Evolutionary conservation across 2,113 vertebrate genomes (phyloP).

Genomic region (Pampusana beccarii): DNA sequence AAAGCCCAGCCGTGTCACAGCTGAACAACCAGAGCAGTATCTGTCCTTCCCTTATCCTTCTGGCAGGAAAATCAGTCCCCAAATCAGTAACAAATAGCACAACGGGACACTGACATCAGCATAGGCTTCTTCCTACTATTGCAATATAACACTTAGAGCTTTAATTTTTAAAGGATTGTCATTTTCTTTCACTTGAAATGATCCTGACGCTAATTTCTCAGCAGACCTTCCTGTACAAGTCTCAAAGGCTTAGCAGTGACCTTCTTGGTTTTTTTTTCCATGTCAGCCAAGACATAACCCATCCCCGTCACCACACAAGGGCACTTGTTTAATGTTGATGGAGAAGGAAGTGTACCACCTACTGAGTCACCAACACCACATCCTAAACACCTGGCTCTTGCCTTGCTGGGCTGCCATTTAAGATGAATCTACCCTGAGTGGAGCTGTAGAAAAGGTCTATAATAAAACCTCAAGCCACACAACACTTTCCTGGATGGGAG

Average conservation of each 20-base stretch:
- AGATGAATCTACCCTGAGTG: not conserved
- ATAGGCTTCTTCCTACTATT: not conserved
- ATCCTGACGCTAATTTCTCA: not conserved
- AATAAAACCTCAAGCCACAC: constrained; percentile 3
- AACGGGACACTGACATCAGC: not conserved
- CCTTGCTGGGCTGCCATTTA: constrained; percentile 1
- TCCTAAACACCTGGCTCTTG: constrained; percentile 57
- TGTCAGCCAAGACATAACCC: constrained; percentile 24
- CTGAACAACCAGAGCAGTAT: not conserved
- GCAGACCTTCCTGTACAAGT: not conserved
- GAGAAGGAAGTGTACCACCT: constrained; percentile 55
- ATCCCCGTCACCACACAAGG: constrained; percentile 39
- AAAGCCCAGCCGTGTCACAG: not conserved
- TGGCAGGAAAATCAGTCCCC: not conserved
- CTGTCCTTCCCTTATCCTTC: not conserved
- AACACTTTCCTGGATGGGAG: not conserved
- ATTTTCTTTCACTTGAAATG: not conserved
- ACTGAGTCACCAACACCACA: constrained; percentile 62
- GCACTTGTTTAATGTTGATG: constrained; percentile 9
- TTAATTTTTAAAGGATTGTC: not conserved
- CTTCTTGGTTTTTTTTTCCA: not conserved
- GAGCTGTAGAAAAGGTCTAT: not conserved
- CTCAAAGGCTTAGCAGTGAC: not conserved
- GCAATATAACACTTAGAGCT: not conserved
- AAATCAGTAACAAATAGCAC: not conserved